Evolutionary conservation across 2,888 invertebrate genomes (phyloP).

Genomic region (Steinernema hermaphroditum): DNA sequence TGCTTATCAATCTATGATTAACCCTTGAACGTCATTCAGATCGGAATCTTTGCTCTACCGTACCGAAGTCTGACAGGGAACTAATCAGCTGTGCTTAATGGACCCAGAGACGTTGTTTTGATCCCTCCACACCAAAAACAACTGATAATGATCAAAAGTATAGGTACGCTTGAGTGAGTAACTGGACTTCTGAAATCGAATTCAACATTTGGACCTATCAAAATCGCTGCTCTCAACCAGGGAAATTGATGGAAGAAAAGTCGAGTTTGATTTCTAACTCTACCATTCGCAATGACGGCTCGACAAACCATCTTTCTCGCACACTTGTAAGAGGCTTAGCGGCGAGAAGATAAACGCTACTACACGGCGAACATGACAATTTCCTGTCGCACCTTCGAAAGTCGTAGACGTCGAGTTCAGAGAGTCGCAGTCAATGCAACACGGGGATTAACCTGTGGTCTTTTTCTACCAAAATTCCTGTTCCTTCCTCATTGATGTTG

Average conservation of each 20-base stretch:
- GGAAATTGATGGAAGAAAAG: neutral
- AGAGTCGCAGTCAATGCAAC: too few relatives aligned
- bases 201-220: neutral
- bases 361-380: neutral
- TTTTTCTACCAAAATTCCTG: too few relatives aligned
- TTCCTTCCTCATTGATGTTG: too few relatives aligned
- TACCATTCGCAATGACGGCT: neutral
- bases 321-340: conserved; percentile 30
- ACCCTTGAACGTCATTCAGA: neutral
- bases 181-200: too few relatives aligned
- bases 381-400: too few relatives aligned
- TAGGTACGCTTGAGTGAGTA: neutral
- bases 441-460: too few relatives aligned
- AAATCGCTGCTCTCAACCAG: neutral
- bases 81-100: too few relatives aligned
- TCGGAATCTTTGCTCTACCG: neutral
- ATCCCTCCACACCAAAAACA: neutral
- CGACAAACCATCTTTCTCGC: neutral
- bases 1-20: neutral
- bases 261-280: neutral
- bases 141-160: conserved; percentile 10
- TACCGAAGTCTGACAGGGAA: neutral
- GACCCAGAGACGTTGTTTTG: too few relatives aligned
- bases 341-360: neutral
- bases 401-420: too few relatives aligned